Evolutionary conservation across 1,140 invertebrate genomes (phyloP), one percentile per base, ranked within the genome.

Genomic region (Grapholita molesta): DNA sequence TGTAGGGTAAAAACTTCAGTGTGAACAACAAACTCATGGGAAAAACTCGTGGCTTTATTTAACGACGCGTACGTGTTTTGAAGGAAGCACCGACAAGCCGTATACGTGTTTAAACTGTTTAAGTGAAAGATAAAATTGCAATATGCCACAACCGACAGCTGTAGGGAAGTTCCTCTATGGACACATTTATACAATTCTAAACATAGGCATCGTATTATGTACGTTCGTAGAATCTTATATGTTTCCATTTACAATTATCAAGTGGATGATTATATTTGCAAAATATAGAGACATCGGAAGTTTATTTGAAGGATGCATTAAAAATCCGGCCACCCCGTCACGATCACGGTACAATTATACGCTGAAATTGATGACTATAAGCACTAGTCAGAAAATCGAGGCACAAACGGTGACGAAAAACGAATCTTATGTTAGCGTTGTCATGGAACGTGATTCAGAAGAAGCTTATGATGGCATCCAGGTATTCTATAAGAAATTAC

Each of bases 161-260:
- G 1, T 68, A 70, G 11, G 42, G 23, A 65, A 48, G 35, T 42
- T 70, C 32, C 24, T 70, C 12, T 65, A 33, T n/a, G 21, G 25
- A 42, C 64, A 70, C 28, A 30, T 75, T 1, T 30, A 24, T 15
- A 66, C 55, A 28, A 21, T 75, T n/a, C 7, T 79, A 1, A 77
- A 79, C 52, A 53, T 74, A 3, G 64, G 77, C 8, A 68, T 75
- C 2, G 21, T 75, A 11, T 7, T 75, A 0, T 68, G 74, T 15
- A 74, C 74, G 1, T 72, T 74, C 23, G 66, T 79, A 8, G 77
- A 79, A 67, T 69, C 74, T 4, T 77, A 75, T 28, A 38, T 77
- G n/a, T 74, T 77, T 38, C 77, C 77, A 1, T 73, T 79, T 11
- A 65, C 71, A 52, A 69, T 79, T n/a, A 64, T 74, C 2, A 79